These are phyloP conservation scores for Charanyca ferruginea DNA, from an alignment of 2,888 invertebrate genomes.

Conservation along the genomic window DNA sequence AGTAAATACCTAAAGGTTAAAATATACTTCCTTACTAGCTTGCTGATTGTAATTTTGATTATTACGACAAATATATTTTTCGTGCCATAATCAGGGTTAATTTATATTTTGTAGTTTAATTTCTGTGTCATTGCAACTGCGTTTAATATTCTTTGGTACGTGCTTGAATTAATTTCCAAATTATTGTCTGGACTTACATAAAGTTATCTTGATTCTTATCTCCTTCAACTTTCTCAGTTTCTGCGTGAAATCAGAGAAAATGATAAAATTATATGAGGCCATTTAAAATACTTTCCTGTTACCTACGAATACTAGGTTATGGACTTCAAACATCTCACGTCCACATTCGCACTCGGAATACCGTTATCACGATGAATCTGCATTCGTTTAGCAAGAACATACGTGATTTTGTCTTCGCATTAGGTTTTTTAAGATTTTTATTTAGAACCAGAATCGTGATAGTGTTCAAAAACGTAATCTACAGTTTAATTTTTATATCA, in stretches of 20 bases:
- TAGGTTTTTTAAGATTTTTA: constrained; percentile 52
- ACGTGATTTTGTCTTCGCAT: constrained; percentile 68
- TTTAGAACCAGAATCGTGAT: constrained; percentile 23
- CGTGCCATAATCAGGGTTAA: constrained; percentile 29
- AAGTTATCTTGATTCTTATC: constrained; percentile 31
- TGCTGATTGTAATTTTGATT: constrained; percentile 39
- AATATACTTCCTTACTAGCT: constrained; percentile 49
- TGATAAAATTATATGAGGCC: constrained; percentile 44
- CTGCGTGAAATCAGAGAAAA: constrained; percentile 48
- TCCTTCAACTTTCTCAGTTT: constrained; percentile 45
- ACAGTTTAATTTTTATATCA: not conserved
- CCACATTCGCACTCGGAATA: constrained; percentile 72
- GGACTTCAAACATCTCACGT: constrained; percentile 78
- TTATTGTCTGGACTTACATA: constrained; percentile 40
- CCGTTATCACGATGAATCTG: constrained; percentile 78
- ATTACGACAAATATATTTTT: constrained; percentile 23
- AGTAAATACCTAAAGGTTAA: constrained; percentile 50
- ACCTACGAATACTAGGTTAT: constrained; percentile 64
- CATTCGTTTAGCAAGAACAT: constrained; percentile 71
- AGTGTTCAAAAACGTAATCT: constrained; percentile 2
- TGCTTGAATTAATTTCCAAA: constrained; percentile 30
- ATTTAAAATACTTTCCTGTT: constrained; percentile 55
- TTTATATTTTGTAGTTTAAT: constrained; percentile 39
- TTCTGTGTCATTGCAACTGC: constrained; percentile 54
- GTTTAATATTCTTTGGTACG: constrained; percentile 42